Base-by-base conservation (phyloP, 2,888 invertebrate species). In the Zele albiditarsus region DNA sequence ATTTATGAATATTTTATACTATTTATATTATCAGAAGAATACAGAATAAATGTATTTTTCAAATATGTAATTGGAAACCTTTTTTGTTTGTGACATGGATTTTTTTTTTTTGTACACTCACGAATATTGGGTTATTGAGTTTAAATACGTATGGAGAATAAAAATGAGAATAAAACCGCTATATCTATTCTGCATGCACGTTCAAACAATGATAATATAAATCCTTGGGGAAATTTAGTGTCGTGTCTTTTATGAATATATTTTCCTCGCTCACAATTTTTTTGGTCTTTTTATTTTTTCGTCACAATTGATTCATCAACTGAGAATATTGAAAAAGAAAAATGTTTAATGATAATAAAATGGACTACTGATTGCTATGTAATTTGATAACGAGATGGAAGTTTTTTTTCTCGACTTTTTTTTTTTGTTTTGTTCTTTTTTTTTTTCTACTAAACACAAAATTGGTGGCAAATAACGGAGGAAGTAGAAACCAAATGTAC, bases 391-490 rank as follows among this genome's bases (percentile, higher is more conserved):
- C n/a, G 46, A 42, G 46, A 20, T 20, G 53, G 6, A 23, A 20
- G 2, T 6, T 53, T 53, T 63, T 63, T 20, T 8, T 46, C 46
- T 63, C 31, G 12, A 20, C 10, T 38, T 14, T 38, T 38, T 63
- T 20, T 20, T 33, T 1, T n/a, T n/a, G n/a, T n/a, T n/a, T n/a
- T n/a, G n/a, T n/a, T n/a, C n/a, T n/a, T n/a, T n/a, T 38, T 14
- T 38, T 38, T 63, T 20, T 20, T 33, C 0, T 10, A 33, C 6
- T 14, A 27, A 16, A n/a, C 38, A 53, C 38, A 27, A 65, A 38
- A 72, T 53, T 16, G 46, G 31, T 23, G 20, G 25, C 38, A 33
- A 58, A 27, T 27, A 38, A 73, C 42, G 20, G 23, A 72, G 27
- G 57, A 25, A 33, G n/a, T 25, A 65, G 6, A 42, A 49, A 65